phyloP scores from a whole-genome alignment of 2,888 invertebrate genomes.

The Seira musarum region DNA sequence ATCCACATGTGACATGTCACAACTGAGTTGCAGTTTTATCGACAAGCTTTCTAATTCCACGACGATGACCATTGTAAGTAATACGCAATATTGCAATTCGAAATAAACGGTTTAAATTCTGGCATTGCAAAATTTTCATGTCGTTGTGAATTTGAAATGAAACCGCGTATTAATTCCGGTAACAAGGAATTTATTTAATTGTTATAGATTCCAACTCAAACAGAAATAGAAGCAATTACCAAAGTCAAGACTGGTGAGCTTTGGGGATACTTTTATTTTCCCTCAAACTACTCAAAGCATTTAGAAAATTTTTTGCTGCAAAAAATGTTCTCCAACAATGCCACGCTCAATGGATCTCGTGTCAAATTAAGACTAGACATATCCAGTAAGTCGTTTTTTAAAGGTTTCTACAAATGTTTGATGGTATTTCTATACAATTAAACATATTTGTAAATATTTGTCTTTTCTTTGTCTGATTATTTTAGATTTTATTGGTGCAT shows the following conservation, averaged over 20 bases:
- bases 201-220: conserved; percentile 41
- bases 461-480: not conserved
- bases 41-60: not conserved
- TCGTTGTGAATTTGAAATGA: no score
- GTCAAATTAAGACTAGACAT: conserved; percentile 39
- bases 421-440: no score
- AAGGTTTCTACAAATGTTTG: no score
- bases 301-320: conserved; percentile 8
- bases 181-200: no score
- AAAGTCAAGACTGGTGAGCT: conserved; percentile 22
- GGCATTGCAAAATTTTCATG: no score
- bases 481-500: conserved; percentile 47
- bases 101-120: no score
- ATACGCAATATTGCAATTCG: no score
- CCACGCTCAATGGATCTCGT: conserved; percentile 40
- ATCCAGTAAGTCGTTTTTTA: conserved; percentile 32
- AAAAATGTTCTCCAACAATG: conserved; percentile 33
- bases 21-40: conserved; percentile 30
- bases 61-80: conserved; percentile 20
- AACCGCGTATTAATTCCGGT: no score
- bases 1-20: conserved; percentile 27
- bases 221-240: conserved; percentile 12
- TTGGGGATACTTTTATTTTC: conserved; percentile 41
- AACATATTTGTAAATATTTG: no score
- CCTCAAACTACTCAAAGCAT: conserved; percentile 32